A percentile compares a stretch with the other conserved stretches of the same genome.
Evolutionary conservation across 2,113 vertebrate species (phyloP).

Genomic region (Pseudorhombus dupliciocellatus): DNA sequence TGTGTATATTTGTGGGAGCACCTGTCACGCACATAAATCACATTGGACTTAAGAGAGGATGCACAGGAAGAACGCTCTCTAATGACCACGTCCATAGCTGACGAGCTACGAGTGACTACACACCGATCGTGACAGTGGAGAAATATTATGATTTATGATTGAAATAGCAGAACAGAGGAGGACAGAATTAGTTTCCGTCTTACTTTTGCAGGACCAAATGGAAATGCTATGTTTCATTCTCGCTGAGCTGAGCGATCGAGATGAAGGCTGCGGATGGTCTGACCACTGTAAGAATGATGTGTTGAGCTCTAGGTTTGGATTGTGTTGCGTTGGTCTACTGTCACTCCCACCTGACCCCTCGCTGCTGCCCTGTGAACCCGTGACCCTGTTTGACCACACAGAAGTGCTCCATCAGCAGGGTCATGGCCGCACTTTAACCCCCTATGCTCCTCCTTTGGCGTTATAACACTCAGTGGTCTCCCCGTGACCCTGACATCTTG

Average conservation of each 20-base stretch:
- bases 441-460: conserved; percentile 2
- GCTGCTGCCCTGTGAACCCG: conserved; percentile 35
- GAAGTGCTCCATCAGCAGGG: conserved; percentile 63
- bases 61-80: conserved; percentile 36
- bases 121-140: conserved; percentile 19
- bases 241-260: neutral
- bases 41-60: conserved; percentile 38
- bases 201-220: neutral
- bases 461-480: conserved; percentile 11
- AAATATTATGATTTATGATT: conserved; percentile 10
- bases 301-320: conserved; percentile 26
- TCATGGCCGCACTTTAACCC: conserved; percentile 50
- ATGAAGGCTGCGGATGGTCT: neutral
- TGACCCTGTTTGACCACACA: conserved; percentile 71
- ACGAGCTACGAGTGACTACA: conserved; percentile 47
- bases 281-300: conserved; percentile 8
- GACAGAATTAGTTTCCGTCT: neutral
- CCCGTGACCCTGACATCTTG: conserved; percentile 31
- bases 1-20: conserved; percentile 43
- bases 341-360: conserved; percentile 49
- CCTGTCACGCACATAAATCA: conserved; percentile 66
- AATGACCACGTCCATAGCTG: conserved; percentile 36
- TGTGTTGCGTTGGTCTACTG: conserved; percentile 20
- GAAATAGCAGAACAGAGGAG: conserved; percentile 6
- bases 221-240: conserved; percentile 2